Conservation (phyloP, 2,888 invertebrate genomes). For the Candidula unifasciata region DNA sequence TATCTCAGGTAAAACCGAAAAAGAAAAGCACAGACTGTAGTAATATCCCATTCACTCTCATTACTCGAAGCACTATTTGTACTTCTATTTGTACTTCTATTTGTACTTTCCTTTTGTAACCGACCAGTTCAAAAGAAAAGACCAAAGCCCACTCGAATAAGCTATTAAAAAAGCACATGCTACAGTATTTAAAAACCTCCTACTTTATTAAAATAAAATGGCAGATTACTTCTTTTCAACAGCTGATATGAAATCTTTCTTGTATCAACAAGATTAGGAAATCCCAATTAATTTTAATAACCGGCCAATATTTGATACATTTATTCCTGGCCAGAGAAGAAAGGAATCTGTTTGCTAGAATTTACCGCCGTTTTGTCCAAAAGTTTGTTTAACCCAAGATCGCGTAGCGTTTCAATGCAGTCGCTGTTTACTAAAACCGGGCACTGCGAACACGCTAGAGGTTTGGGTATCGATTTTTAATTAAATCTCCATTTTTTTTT, state of each 20-base stretch:
- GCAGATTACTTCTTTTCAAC: neutral
- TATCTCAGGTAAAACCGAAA: too few relatives aligned
- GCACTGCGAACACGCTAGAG: neutral
- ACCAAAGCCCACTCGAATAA: neutral
- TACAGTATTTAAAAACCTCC: neutral
- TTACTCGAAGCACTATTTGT: too few relatives aligned
- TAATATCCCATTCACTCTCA: too few relatives aligned
- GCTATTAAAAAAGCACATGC: neutral
- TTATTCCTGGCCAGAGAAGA: neutral
- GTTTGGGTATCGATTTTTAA: constrained; percentile 29
- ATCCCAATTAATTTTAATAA: constrained; percentile 22
- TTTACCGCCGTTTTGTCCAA: constrained; percentile 19
- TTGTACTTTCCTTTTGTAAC: too few relatives aligned
- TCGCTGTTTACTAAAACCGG: constrained; percentile 18
- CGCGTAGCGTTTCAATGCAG: constrained; percentile 12
- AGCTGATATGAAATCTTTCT: neutral
- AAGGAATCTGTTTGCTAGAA: constrained; percentile 15
- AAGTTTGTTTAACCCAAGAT: constrained; percentile 21
- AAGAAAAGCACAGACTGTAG: too few relatives aligned
- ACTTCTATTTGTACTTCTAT: too few relatives aligned
- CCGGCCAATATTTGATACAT: constrained; percentile 25
- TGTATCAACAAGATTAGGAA: constrained; percentile 7
- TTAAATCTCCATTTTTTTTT: constrained; percentile 20
- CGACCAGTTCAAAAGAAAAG: too few relatives aligned
- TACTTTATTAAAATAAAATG: neutral